phyloP scores from a whole-genome alignment of 2,888 invertebrate species.

The Epinotia brunnichana region DNA sequence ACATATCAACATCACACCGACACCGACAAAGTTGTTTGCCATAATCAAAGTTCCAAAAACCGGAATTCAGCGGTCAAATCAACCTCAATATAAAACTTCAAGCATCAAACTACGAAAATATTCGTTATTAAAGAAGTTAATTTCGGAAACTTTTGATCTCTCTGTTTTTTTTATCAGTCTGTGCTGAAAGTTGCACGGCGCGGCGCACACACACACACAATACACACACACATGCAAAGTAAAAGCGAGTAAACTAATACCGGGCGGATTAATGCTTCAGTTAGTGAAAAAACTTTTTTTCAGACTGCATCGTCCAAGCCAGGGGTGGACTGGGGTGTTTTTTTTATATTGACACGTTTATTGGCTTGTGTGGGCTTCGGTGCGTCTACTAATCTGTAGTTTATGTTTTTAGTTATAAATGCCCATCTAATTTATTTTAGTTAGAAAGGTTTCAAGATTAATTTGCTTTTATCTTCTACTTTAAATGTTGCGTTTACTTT shows the following conservation, averaged over 20 bases:
- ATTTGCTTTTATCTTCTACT: background rate
- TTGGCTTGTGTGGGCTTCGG: background rate
- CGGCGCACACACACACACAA: constrained; percentile 70
- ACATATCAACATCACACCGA: constrained; percentile 3
- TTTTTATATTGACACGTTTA: constrained; percentile 29
- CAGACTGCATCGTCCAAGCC: constrained; percentile 80
- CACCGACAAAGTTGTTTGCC: constrained; percentile 22
- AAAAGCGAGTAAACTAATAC: constrained; percentile 84
- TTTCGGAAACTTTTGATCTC: constrained; percentile 51
- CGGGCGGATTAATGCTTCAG: constrained; percentile 84
- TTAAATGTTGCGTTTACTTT: background rate
- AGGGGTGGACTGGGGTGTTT: constrained; percentile 66
- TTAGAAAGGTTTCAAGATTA: background rate
- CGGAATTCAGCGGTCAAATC: constrained; percentile 34
- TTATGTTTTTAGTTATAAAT: background rate
- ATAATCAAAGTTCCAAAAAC: constrained; percentile 24
- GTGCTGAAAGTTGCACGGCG: constrained; percentile 78
- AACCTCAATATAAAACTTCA: constrained; percentile 43
- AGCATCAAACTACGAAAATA: constrained; percentile 39
- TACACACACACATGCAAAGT: constrained; percentile 72
- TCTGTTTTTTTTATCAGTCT: constrained; percentile 69
- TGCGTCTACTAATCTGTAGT: background rate
- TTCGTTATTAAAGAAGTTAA: constrained; percentile 53
- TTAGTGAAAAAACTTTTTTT: constrained; percentile 84
- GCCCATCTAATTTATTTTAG: background rate